Evolutionary conservation across 2,797 vertebrate species (phyloP), one percentile per base, ranked within the genome.

Genomic region (Propithecus deckenii): DNA sequence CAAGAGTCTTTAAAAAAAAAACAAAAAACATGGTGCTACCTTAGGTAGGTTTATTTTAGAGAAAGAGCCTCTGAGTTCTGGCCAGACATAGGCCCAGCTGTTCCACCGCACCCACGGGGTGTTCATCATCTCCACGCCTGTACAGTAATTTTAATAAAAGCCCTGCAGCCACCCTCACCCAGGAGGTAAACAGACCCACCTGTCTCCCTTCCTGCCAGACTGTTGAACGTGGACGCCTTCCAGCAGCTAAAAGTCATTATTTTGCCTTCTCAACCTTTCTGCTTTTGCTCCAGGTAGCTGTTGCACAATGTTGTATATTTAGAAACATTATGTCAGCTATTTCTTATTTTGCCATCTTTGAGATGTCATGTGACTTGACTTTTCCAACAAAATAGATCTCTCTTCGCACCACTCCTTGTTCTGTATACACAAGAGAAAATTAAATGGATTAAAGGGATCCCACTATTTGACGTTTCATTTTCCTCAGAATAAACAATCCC

Each of bases 281-380:
- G 90, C 38, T 41, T 85, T 85, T 87, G 52, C 76, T 83, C 38
- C 46, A 78, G 61, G 85, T 91, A 75, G 88, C 69, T 94, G 28
- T 41, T 48, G 41, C 76, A 46, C 65, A 85, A 30, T 7, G 30
- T 14, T 20, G 32, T 84, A 71, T 94, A 96, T 96, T 96, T 97
- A 96, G 94, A 96, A 98, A 96, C 43, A 86, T 88, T 92, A 96
- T 65, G 57, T 95, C 87, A 97, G 71, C 94, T 90, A 1, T 89
- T 95, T 85, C 81, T 86, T 92, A 83, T 89, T 85, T 90, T 96
- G 55, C 85, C 89, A 65, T 89, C 63, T 59, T 71, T 72, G 80
- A 78, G 76, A 67, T 67, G 25, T n/a, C 76, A 55, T 2, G 11
- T 59, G 67, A 71, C 52, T 93, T 81, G 15, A 20, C 50, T 79